Evolutionary conservation across 2,113 vertebrate genomes (phyloP).

Genomic region (Promerops cafer): DNA sequence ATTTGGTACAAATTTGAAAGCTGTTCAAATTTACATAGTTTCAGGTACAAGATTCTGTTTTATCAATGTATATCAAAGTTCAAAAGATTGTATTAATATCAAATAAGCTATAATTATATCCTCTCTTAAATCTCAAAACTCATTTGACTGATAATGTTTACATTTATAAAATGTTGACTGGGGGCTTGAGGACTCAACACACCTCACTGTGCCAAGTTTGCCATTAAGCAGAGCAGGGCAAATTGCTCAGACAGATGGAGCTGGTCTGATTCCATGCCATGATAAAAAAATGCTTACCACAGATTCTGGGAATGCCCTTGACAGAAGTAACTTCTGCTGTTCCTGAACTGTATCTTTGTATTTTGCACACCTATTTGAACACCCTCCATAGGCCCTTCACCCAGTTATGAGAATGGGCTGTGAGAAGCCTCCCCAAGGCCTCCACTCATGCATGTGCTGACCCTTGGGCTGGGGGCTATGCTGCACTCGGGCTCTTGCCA

Average conservation of each 20-base stretch:
- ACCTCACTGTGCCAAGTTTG: neutral
- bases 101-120: neutral
- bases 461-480: neutral
- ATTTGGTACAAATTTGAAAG: neutral
- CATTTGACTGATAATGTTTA: neutral
- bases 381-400: neutral
- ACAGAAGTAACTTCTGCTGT: neutral
- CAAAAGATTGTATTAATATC: neutral
- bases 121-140: neutral
- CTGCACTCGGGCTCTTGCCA: neutral
- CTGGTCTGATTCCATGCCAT: neutral
- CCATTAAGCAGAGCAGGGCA: fast-evolving
- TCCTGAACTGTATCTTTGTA: neutral
- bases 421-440: neutral
- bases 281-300: neutral
- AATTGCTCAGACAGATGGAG: neutral
- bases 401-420: neutral
- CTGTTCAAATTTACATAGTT: neutral
- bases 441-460: no score
- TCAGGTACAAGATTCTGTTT: neutral
- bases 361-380: neutral
- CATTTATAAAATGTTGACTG: neutral
- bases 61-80: neutral
- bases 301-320: neutral
- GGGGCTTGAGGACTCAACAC: neutral